A percentile compares a stretch with the other conserved stretches of the same genome.
These are phyloP conservation scores for Diadema setosum DNA, from an alignment of 35 echinoderm and acorn worm species.

Conservation along the genomic window DNA sequence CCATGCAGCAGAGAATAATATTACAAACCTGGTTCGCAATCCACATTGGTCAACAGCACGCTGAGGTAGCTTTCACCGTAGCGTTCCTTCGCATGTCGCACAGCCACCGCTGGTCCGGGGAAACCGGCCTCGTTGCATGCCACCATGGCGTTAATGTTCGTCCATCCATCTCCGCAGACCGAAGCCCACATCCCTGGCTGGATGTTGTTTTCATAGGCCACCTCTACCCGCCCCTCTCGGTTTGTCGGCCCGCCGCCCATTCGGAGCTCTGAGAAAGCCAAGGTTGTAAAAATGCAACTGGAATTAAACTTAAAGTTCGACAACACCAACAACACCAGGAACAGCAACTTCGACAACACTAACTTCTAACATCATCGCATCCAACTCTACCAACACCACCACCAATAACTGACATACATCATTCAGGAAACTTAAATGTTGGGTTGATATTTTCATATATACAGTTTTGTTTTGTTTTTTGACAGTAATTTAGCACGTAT, in stretches of 20 bases:
- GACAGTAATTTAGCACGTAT: no score
- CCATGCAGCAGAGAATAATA: neutral
- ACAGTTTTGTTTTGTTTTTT: no score
- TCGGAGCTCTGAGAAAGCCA: neutral
- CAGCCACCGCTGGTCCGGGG: neutral
- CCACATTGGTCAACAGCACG: neutral
- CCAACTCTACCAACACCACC: no score
- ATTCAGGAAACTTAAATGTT: no score
- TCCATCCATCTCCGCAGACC: constrained; percentile 4
- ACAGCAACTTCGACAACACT: no score
- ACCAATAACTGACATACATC: no score
- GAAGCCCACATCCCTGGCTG: neutral
- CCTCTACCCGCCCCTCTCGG: neutral
- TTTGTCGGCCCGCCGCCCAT: neutral
- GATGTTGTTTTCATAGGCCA: constrained; percentile 14
- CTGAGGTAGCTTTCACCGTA: constrained; percentile 7
- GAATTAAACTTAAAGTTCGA: no score
- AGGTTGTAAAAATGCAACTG: no score
- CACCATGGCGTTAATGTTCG: neutral
- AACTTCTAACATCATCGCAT: no score
- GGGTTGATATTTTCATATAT: no score
- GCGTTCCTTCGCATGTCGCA: neutral
- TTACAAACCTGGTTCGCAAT: neutral
- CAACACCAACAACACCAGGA: no score
- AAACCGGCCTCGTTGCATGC: neutral